phyloP scores from a whole-genome alignment of 2,113 vertebrate genomes.

The Pithys albifrons region DNA sequence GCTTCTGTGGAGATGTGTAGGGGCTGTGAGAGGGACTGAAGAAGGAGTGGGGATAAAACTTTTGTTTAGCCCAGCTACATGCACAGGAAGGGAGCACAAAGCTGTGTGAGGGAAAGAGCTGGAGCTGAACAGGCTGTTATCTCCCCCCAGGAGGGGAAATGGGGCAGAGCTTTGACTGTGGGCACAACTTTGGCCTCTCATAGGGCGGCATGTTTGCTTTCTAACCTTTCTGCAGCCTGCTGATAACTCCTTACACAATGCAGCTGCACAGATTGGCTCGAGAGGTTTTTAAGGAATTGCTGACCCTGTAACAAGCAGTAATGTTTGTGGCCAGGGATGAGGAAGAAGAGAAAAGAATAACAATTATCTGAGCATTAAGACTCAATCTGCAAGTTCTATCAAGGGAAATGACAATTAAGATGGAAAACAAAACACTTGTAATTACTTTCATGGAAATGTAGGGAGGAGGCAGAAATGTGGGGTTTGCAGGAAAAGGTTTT shows the following conservation, averaged over 20 bases:
- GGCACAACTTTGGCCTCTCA: neutral
- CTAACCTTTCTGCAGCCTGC: slow-evolving; percentile 14
- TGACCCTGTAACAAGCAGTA: neutral
- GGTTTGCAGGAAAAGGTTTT: neutral
- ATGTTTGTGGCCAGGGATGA: neutral
- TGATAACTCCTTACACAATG: slow-evolving; percentile 26
- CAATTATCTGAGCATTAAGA: neutral
- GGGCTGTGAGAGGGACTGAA: neutral
- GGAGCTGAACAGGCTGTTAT: neutral
- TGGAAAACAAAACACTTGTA: neutral
- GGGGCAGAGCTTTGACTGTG: neutral
- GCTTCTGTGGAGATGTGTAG: neutral
- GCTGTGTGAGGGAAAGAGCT: neutral
- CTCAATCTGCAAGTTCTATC: neutral
- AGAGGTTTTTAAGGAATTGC: neutral
- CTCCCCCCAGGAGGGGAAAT: neutral
- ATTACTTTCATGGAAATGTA: neutral
- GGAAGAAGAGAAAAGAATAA: neutral
- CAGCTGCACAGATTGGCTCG: neutral
- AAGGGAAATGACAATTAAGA: slow-evolving; percentile 15
- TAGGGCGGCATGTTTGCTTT: slow-evolving; percentile 31
- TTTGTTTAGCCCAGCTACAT: neutral
- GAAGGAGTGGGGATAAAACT: neutral
- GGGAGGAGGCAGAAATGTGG: neutral
- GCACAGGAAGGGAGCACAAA: neutral